Base-by-base conservation (phyloP, 2,113 vertebrate species). In the Pomatostomus ruficeps region DNA sequence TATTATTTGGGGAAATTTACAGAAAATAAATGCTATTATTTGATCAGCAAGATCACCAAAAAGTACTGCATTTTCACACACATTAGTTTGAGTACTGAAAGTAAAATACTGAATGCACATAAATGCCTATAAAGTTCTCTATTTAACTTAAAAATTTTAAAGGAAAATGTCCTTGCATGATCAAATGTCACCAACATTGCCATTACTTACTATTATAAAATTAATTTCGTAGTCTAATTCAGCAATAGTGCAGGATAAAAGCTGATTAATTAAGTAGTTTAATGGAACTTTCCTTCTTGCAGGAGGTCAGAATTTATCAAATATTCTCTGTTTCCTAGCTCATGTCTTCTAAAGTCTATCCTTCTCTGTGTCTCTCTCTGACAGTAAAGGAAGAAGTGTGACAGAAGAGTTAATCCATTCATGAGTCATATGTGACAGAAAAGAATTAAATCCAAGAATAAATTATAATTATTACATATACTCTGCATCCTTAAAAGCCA, bases 381-480 rank as follows among this genome's bases (percentile, higher is more conserved):
- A 79, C 33, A 88, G 87, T 36, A 91, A 85, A 82, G 7, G 40
- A 87, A 92, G 78, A 93, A 95, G 62, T 85, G 38, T 85, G 63
- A 74, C 66, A 93, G 93, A 95, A 78, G 43, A 95, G 57, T 85
- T 96, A 96, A 94, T 89, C 77, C 20, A 14, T 83, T 59, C 35
- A 55, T 94, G 87, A 96, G 62, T 96, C 91, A 94, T 89, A 91
- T 62, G 74, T 94, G 93, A 77, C 71, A 94, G 89, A 94, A 3
- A 19, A 89, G 87, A 92, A 94, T 66, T 85, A 91, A 94, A 92
- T 38, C 66, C 68, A 93, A 91, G 84, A 93, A 96, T 91, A 94
- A 93, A 95, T 96, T 95, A 92, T 67, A 95, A 95, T 95, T 87
- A 94, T 95, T 95, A 63, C 58, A 79, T 91, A 95, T 91, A 89